Conservation (phyloP, 2,113 vertebrate species). For the Xiphophorus maculatus region DNA sequence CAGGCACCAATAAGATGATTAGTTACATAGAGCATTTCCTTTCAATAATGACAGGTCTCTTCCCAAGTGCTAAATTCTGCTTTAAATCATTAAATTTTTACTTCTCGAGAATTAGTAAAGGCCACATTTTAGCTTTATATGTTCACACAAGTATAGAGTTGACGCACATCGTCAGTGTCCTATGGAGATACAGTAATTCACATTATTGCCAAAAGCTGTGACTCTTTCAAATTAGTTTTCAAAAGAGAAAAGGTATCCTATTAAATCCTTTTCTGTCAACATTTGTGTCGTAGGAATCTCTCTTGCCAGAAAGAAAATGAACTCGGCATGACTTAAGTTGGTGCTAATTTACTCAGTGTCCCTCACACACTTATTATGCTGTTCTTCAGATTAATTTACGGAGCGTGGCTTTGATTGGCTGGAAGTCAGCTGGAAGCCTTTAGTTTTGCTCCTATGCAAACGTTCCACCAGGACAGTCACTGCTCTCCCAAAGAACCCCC, state of each 20-base stretch:
- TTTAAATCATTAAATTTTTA: not conserved
- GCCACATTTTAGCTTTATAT: not conserved
- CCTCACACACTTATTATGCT: constrained; percentile 26
- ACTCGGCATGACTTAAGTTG: constrained; percentile 19
- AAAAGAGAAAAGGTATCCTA: constrained; percentile 15
- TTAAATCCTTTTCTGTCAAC: constrained; percentile 11
- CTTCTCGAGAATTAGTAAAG: not conserved
- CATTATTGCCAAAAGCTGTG: not conserved
- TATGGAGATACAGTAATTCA: not conserved
- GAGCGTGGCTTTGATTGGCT: constrained; percentile 33
- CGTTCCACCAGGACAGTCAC: constrained; percentile 45
- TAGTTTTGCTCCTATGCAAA: constrained; percentile 18
- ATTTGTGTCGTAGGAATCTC: not conserved
- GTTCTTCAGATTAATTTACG: constrained; percentile 18
- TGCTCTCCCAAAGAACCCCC: constrained; percentile 53
- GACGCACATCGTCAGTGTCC: not conserved
- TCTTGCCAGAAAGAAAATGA: constrained; percentile 6
- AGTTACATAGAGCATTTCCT: too few relatives aligned
- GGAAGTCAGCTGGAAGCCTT: not conserved
- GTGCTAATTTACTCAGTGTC: constrained; percentile 35
- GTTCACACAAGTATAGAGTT: constrained; percentile 7
- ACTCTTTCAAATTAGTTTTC: constrained; percentile 18
- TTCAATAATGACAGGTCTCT: too few relatives aligned
- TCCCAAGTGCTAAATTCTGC: too few relatives aligned
- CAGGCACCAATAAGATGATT: too few relatives aligned